Conservation (phyloP, 2,113 vertebrate species). For the Elgaria multicarinata region DNA sequence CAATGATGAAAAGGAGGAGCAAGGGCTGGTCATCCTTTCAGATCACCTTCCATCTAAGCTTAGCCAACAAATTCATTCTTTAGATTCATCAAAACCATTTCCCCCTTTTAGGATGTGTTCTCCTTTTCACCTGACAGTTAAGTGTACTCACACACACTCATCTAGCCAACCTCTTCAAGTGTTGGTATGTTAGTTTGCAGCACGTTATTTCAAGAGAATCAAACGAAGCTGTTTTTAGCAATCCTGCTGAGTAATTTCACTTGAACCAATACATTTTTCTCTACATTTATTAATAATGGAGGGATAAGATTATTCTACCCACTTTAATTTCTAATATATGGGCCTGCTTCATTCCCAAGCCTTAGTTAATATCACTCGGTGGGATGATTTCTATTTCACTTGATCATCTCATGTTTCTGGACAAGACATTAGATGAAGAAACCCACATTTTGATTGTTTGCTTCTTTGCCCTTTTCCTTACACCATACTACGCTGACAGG, state of each 20-base stretch:
- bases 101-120: too few species aligned
- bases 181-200: background rate
- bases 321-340: background rate
- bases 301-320: background rate
- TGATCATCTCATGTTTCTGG: constrained; percentile 23
- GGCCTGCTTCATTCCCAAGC: constrained; percentile 2
- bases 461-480: constrained; percentile 58
- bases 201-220: background rate
- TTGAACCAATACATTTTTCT: background rate
- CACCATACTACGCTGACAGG: constrained; percentile 74
- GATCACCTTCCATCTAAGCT: background rate
- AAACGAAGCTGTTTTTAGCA: background rate
- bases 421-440: constrained; percentile 57
- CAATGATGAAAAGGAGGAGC: too few species aligned
- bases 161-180: background rate
- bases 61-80: background rate
- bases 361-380: background rate
- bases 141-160: background rate
- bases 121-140: background rate
- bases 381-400: background rate
- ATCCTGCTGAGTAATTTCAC: background rate
- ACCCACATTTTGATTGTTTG: constrained; percentile 6
- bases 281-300: background rate
- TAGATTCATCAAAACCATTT: background rate
- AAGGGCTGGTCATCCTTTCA: background rate